Evolutionary conservation across 2,797 vertebrate genomes (phyloP), one percentile per base, ranked within the genome.

Genomic region (Periparus ater): DNA sequence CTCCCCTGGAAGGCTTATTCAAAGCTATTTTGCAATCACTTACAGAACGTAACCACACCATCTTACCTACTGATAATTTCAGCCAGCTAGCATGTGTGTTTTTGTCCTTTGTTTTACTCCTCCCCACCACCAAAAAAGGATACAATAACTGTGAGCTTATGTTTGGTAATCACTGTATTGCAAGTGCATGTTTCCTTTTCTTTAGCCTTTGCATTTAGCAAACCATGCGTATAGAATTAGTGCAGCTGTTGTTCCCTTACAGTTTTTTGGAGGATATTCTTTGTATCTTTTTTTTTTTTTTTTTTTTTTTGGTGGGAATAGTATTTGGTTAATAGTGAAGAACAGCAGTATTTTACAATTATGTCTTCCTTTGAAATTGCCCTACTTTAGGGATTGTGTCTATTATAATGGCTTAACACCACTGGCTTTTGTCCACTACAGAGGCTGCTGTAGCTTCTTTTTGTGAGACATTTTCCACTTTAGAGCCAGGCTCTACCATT

Each of bases 1-100:
- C 62, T 93, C 70, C 63, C 54, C 27, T 86, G 68, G 95, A 97
- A 95, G 71, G 93, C 78, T 95, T 96, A 95, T 68, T 89, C 80
- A 84, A 73, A 96, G 51, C 72, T 80, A 36, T 96, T 97, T 96
- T 81, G 32, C 81, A 82, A 42, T 94, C 79, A 20, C 76, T 93
- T 87, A 67, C 1, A 54, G 68, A 83, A 74, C n/a, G 23, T 45
- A 87, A 72, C 91, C 61, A 38, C 36, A 70, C 45, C 65, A 85
- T 51, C 75, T 48, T 72, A 38, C 72, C 71, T 72, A 65, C 72
- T 68, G 60, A 73, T 84, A 34, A 94, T 66, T 86, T 75, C 63
- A 91, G 26, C 23, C 48, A 54, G 44, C 40, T 93, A 61, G 32
- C 13, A 25, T 26, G 29, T 50, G 32, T 66, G 34, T 45, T 38